Percentiles rank a stretch among this genome's conserved stretches.
phyloP scores from a whole-genome alignment of 1,140 invertebrate species.

The Cydia splendana region DNA sequence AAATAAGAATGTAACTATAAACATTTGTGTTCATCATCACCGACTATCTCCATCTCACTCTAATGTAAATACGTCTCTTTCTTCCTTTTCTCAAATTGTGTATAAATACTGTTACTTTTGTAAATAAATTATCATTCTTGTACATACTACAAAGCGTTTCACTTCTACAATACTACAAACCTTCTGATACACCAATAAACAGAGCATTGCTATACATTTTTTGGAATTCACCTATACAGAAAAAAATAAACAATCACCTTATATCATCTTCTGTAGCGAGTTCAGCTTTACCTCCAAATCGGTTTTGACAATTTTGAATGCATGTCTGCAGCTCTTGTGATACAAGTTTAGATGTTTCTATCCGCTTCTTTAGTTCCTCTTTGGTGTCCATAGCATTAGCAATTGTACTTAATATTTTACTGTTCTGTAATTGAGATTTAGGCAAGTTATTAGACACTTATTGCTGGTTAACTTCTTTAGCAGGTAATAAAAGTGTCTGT shows the following conservation, averaged over 20 bases:
- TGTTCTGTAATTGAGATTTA: slow-evolving; percentile 56
- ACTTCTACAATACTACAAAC: too few species aligned
- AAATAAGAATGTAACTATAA: too few species aligned
- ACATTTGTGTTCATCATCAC: too few species aligned
- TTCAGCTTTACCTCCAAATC: slow-evolving; percentile 92
- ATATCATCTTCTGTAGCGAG: slow-evolving; percentile 92
- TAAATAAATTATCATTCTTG: too few species aligned
- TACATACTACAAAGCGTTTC: too few species aligned
- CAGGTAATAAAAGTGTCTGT: background rate
- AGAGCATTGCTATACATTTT: too few species aligned
- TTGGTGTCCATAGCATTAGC: slow-evolving; percentile 69
- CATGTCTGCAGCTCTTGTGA: slow-evolving; percentile 58
- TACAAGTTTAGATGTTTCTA: slow-evolving; percentile 59
- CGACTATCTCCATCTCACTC: too few species aligned
- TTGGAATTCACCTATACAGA: too few species aligned
- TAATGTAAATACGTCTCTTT: too few species aligned
- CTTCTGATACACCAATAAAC: too few species aligned
- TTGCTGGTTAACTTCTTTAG: background rate
- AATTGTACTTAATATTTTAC: slow-evolving; percentile 67
- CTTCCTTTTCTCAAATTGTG: too few species aligned
- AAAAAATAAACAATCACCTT: slow-evolving; percentile 69
- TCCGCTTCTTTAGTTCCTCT: slow-evolving; percentile 65
- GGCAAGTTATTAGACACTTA: background rate
- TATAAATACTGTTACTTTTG: too few species aligned
- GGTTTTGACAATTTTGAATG: slow-evolving; percentile 88